These are phyloP conservation scores for Drosophila vallismaia DNA, from an alignment of 2,888 invertebrate genomes.

Conservation along the genomic window DNA sequence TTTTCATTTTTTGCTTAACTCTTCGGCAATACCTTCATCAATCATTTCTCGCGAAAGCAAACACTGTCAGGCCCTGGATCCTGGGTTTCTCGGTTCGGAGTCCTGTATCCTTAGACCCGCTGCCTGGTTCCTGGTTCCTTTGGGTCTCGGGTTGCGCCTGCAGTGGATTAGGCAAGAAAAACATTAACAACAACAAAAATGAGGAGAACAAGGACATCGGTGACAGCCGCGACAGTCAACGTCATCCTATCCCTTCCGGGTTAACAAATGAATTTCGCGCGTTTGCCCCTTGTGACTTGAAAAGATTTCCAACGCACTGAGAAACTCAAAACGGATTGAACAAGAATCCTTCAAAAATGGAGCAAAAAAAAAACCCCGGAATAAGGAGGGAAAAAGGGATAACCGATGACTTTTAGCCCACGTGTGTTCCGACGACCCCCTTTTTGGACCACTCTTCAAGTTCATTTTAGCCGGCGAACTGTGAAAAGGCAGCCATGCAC, in stretches of 20 bases:
- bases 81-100: constrained; percentile 8
- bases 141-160: constrained; percentile 61
- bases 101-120: constrained; percentile 43
- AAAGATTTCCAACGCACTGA: constrained; percentile 66
- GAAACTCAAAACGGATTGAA: constrained; percentile 39
- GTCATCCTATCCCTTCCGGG: constrained; percentile 55
- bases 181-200: constrained; percentile 3
- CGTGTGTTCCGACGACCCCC: constrained; percentile 25
- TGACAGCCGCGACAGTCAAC: constrained; percentile 33
- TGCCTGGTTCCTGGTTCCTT: constrained; percentile 18
- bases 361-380: not conserved
- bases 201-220: constrained; percentile 28
- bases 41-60: constrained; percentile 67
- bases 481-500: constrained; percentile 72
- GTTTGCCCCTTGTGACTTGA: constrained; percentile 48
- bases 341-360: constrained; percentile 12
- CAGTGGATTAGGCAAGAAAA: constrained; percentile 68
- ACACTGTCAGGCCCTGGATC: constrained; percentile 65
- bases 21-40: constrained; percentile 71
- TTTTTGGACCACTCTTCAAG: not conserved
- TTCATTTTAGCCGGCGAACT: constrained; percentile 56
- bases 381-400: constrained; percentile 61
- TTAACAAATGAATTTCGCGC: constrained; percentile 77
- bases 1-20: constrained; percentile 36
- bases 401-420: constrained; percentile 63